phyloP scores from a whole-genome alignment of 2,113 vertebrate species.

The Nanorana parkeri region DNA sequence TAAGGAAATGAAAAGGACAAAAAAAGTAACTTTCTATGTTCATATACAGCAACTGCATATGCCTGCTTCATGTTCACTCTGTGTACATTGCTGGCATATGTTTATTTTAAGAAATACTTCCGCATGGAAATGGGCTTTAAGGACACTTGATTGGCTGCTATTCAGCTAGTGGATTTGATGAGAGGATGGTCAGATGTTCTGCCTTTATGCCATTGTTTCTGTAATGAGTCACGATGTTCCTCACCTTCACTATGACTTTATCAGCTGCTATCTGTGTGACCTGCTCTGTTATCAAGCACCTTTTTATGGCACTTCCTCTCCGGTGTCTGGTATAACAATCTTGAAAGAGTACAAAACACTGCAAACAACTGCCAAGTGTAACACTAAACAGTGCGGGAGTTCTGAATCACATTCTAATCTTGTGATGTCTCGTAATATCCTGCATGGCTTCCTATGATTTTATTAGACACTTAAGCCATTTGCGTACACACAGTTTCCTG shows the following conservation, averaged over 20 bases:
- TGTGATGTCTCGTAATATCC: conserved; percentile 23
- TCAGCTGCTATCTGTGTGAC: not conserved
- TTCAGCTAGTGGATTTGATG: not conserved
- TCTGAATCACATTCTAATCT: conserved; percentile 34
- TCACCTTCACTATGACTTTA: conserved; percentile 31
- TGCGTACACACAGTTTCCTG: not conserved
- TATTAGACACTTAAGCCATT: conserved; percentile 20
- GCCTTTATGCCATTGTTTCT: not conserved
- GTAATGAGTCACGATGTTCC: conserved; percentile 36
- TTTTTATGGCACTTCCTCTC: conserved; percentile 37
- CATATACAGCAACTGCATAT: too few relatives aligned
- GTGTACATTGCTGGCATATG: too few relatives aligned
- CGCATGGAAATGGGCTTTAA: too few relatives aligned
- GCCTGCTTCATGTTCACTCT: too few relatives aligned
- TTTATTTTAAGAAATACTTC: too few relatives aligned
- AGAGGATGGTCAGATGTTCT: conserved; percentile 29
- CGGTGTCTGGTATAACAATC: conserved; percentile 2
- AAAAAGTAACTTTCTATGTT: too few relatives aligned
- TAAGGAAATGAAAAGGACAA: too few relatives aligned
- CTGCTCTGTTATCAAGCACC: not conserved
- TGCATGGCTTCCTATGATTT: conserved; percentile 19
- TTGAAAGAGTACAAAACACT: not conserved
- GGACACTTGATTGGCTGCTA: too few relatives aligned
- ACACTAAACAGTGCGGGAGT: not conserved
- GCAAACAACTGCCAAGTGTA: not conserved